Evolutionary conservation across 1,140 invertebrate species (phyloP), one percentile per base, ranked within the genome.

Genomic region (Campodea augens): DNA sequence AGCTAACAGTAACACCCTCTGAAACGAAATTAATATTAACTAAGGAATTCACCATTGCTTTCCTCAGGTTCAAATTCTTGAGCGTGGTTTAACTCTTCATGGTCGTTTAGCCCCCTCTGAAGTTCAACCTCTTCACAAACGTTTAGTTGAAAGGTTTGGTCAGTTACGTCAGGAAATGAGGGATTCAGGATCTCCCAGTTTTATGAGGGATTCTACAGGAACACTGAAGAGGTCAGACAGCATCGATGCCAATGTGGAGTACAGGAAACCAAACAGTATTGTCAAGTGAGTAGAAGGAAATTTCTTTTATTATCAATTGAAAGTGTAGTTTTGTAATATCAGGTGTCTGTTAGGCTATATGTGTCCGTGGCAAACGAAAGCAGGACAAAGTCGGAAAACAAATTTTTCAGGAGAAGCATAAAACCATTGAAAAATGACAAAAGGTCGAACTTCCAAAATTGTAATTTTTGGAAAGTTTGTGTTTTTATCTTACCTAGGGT

Each of bases 121-220:
- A 12, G 78, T 93, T 1, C 79, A 83, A 48, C 88, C 88, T 1
- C 57, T 96, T 22, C 89, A 95, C 53, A 78, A 81, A 52, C 71
- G 82, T 44, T 63, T 96, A 4, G 68, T 85, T n/a, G 87, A 91
- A 56, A 69, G 82, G 38, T 88, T 91, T 53, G 73, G 69, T 1
- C 78, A 86, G 51, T 65, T 91, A 29, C 75, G 78, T 50, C 74
- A 80, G 53, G 74, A 74, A 47, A 59, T 85, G 0, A 75, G 72
- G 20, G 52, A 58, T 32, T 37, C 45, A 21, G 38, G 47, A 32
- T 49, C 53, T 49, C 42, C 49, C 45, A 43, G 40, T 38, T 25
- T 45, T 40, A 36, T 38, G 49, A 25, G 36, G 44, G 41, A 24
- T 41, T 42, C 25, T 41, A 42, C 42, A 45, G 43, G 40, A 55